Conservation (phyloP, 2,888 invertebrate genomes). For the Sylvicola cinctus region DNA sequence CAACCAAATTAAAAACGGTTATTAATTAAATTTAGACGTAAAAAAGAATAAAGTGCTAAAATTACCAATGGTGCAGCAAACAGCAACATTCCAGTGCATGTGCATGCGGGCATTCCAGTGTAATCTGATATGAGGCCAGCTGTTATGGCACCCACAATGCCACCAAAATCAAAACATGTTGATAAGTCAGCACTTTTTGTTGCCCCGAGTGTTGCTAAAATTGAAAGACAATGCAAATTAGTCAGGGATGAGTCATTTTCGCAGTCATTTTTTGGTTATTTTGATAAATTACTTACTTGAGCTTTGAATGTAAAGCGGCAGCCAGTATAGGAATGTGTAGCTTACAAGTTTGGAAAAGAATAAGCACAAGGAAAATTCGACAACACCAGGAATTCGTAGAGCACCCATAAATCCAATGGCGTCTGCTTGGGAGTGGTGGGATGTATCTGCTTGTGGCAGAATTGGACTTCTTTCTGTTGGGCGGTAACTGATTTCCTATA, state of each 20-base stretch:
- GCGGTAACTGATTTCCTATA: too few relatives aligned
- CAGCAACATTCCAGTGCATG: conserved; percentile 63
- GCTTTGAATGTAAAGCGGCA: conserved; percentile 71
- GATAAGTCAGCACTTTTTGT: conserved; percentile 55
- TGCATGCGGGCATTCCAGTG: conserved; percentile 66
- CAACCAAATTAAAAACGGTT: conserved; percentile 10
- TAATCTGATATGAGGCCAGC: conserved; percentile 76
- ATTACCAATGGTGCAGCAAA: conserved; percentile 63
- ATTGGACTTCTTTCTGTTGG: conserved; percentile 13
- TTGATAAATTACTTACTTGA: conserved; percentile 43
- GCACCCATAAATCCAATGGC: conserved; percentile 64
- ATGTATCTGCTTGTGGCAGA: not conserved
- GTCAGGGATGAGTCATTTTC: not conserved
- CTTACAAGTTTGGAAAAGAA: conserved; percentile 94
- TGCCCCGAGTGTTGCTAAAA: conserved; percentile 45
- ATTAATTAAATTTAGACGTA: not conserved
- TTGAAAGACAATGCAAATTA: conserved; percentile 12
- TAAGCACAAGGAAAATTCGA: conserved; percentile 79
- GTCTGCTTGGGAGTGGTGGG: conserved; percentile 1
- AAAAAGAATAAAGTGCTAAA: not conserved
- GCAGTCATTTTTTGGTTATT: not conserved
- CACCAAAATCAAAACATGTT: conserved; percentile 74
- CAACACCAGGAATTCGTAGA: conserved; percentile 71
- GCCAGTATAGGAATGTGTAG: conserved; percentile 93
- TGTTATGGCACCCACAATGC: conserved; percentile 69